These are phyloP conservation scores for Phaethon lepturus DNA, from an alignment of 2,113 vertebrate species.

Conservation along the genomic window DNA sequence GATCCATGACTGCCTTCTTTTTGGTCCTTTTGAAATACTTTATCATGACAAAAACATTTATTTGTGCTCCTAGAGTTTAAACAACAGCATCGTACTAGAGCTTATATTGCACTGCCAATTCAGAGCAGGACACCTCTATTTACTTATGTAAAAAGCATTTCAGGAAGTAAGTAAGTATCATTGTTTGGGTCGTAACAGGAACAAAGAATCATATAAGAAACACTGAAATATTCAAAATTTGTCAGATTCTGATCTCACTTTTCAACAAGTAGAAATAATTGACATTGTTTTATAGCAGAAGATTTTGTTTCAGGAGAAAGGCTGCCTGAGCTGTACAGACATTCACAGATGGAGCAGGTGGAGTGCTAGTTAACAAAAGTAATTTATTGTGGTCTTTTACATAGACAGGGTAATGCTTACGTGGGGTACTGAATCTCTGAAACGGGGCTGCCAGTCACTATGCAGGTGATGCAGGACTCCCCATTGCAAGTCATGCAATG, in stretches of 20 bases:
- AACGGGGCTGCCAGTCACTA: background rate
- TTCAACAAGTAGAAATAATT: background rate
- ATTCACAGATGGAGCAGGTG: accelerated
- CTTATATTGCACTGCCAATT: background rate
- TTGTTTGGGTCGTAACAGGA: background rate
- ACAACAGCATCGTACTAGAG: accelerated
- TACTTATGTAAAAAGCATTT: background rate
- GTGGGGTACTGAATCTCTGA: background rate
- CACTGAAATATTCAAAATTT: background rate
- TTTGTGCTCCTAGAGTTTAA: background rate
- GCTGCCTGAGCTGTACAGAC: background rate
- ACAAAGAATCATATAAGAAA: background rate
- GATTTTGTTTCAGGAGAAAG: background rate
- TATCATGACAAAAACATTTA: background rate
- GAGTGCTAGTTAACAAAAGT: background rate
- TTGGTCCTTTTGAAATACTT: background rate
- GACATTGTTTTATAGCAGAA: background rate
- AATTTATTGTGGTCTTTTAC: background rate
- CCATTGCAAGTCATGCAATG: background rate
- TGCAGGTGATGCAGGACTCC: background rate
- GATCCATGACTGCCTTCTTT: background rate
- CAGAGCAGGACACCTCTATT: background rate
- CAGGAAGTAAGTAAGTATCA: background rate
- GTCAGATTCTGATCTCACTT: background rate
- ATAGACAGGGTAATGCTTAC: accelerated